Conservation (phyloP, 2,113 vertebrate species). For the human (Homo sapiens) region DNA sequence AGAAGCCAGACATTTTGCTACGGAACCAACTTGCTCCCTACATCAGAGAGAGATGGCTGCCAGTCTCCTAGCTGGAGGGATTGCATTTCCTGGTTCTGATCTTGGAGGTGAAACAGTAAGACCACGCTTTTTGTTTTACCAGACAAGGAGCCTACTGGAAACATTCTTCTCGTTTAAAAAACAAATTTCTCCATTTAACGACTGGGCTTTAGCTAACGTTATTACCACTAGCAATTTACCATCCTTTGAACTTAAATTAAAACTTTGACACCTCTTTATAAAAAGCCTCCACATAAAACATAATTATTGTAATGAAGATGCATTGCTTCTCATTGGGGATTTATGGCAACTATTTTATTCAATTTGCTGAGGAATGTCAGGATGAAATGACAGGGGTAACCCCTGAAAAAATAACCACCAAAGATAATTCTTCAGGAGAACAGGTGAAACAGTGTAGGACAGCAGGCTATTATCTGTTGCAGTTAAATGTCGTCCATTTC, state of each 20-base stretch:
- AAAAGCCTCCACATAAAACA: slow-evolving; percentile 44
- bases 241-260: slow-evolving; percentile 76
- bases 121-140: neutral
- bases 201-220: slow-evolving; percentile 30
- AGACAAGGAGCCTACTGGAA: neutral
- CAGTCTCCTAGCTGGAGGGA: neutral
- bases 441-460: slow-evolving; percentile 14
- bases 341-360: slow-evolving; percentile 73
- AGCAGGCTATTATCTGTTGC: slow-evolving; percentile 16
- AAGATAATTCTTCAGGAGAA: slow-evolving; percentile 50
- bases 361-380: slow-evolving; percentile 69
- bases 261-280: slow-evolving; percentile 68
- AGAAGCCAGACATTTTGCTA: neutral
- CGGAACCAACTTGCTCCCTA: neutral
- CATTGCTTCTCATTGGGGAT: slow-evolving; percentile 67
- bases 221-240: slow-evolving; percentile 57
- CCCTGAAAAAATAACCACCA: slow-evolving; percentile 68
- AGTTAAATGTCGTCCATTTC: neutral
- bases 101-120: neutral
- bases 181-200: neutral
- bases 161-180: neutral
- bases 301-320: slow-evolving; percentile 77
- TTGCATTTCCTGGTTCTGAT: neutral
- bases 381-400: slow-evolving; percentile 58
- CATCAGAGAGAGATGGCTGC: too few species aligned